Evolutionary conservation across 2,797 vertebrate genomes (phyloP), one percentile per base, ranked within the genome.

Genomic region (Setipinna tenuifilis): DNA sequence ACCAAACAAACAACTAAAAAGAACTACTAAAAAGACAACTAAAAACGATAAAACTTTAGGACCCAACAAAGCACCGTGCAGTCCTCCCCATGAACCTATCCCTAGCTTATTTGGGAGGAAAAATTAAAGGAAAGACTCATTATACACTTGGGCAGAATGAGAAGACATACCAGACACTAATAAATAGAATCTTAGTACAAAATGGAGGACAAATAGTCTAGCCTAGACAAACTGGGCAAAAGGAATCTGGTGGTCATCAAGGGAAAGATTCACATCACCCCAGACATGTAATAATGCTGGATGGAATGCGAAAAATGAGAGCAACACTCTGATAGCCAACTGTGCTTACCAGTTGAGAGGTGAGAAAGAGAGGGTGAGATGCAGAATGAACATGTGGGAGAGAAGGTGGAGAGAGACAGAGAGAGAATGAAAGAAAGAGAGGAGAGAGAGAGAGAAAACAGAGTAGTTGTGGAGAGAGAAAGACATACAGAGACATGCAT

Each of bases 241-340:
- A 78, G 35, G 35, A 78, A 44, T 78, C 31, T 78, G 71, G 7
- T 44, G 7, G 71, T 78, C 71, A 44, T 44, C 31, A 78, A 78
- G 35, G 17, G 16, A 44, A n/a, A 41, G 17, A 78, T 78, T 78
- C 71, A 78, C 17, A 44, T 78, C 31, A 44, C 41, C 71, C 71
- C 35, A 78, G 71, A 78, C 31, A 11, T 78, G 71, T 44, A 21
- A 21, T 44, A 78, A 44, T 44, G 71, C 19, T 44, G 71, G 17
- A 44, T 78, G 35, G 71, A 78, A 78, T 78, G 71, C 41, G 10
- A 78, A 78, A 78, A 78, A 78, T 44, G 71, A 78, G 19, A 78
- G 35, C 31, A n/a, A 19, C 35, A 78, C 17, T 78, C 71, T 21
- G 31, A 83, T 46, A 44, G 28, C 59, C 25, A 83, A 78, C 35